Conservation (phyloP, 2,888 invertebrate species). For the Artemia sp. region DNA sequence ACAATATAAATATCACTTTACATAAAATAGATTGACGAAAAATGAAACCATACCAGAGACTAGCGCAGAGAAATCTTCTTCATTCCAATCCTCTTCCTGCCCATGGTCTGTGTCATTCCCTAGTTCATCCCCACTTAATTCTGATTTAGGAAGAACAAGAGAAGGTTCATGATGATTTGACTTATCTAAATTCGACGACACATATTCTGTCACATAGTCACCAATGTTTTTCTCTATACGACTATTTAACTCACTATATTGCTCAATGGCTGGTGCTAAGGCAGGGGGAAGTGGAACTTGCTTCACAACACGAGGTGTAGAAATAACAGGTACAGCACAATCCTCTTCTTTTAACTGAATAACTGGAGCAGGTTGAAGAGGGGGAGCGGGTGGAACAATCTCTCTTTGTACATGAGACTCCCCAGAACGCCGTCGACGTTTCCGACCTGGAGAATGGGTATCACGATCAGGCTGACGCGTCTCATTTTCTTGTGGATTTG, state of each 20-base stretch:
- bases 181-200: too few species aligned
- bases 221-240: background rate
- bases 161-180: constrained; percentile 3
- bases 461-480: background rate
- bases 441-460: background rate
- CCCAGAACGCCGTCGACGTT: constrained; percentile 14
- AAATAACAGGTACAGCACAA: background rate
- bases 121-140: constrained; percentile 5
- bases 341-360: constrained; percentile 11
- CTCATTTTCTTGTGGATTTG: background rate
- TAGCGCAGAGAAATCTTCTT: constrained; percentile 11
- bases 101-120: constrained; percentile 14
- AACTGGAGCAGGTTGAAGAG: constrained; percentile 10
- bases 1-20: too few species aligned
- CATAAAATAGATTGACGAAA: too few species aligned
- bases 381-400: constrained; percentile 5
- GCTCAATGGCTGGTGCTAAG: constrained; percentile 1
- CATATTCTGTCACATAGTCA: constrained; percentile 10
- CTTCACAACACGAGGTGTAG: constrained; percentile 13
- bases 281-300: background rate
- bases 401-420: background rate
- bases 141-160: constrained; percentile 8
- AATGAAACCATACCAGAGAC: background rate
- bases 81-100: constrained; percentile 11
- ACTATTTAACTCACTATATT: background rate